These are phyloP conservation scores for Caiman crocodilus DNA, from an alignment of 2,797 vertebrate genomes.

Conservation along the genomic window DNA sequence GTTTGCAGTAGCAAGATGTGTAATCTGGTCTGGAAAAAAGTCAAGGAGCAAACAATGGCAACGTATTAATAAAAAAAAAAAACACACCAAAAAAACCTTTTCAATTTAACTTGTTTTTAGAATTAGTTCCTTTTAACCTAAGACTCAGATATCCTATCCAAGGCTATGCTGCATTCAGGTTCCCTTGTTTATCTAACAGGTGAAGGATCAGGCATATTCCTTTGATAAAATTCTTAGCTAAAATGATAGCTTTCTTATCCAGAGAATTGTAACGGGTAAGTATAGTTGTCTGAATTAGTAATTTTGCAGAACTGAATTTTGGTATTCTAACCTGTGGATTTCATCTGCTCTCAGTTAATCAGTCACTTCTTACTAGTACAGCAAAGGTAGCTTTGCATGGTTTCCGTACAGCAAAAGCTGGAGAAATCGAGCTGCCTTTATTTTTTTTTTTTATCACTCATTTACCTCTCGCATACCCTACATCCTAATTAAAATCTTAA, in stretches of 20 bases:
- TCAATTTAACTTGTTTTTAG: neutral
- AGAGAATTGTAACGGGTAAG: neutral
- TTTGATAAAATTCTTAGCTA: neutral
- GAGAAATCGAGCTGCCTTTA: neutral
- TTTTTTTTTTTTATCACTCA: fast-evolving
- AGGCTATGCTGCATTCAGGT: fast-evolving
- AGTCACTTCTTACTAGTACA: neutral
- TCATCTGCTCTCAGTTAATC: neutral
- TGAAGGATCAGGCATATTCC: neutral
- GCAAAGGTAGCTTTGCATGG: neutral
- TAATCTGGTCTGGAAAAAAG: neutral
- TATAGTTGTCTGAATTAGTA: neutral
- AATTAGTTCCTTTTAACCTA: neutral
- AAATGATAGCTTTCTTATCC: neutral
- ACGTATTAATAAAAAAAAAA: neutral
- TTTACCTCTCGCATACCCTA: fast-evolving
- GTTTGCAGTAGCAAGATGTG: neutral
- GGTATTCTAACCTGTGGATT: neutral
- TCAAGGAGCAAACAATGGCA: neutral
- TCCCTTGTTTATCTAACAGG: neutral
- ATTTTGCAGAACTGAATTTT: neutral
- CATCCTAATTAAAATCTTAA: fast-evolving
- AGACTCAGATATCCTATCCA: neutral
- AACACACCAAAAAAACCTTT: neutral
- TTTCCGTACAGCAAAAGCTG: neutral